phyloP scores from a whole-genome alignment of 1,140 invertebrate species.

The Drosophila ironensis region DNA sequence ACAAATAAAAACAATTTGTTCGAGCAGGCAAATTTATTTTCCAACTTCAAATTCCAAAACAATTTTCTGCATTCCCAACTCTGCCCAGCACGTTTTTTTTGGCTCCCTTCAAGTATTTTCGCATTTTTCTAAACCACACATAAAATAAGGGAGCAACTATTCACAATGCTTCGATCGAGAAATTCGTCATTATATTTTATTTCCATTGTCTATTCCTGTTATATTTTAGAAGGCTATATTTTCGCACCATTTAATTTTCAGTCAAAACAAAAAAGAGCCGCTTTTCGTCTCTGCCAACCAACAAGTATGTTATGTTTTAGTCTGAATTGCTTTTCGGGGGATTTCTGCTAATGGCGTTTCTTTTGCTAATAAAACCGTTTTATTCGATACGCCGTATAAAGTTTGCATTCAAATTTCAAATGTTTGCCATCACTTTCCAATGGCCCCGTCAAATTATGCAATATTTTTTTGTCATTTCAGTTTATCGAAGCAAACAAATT shows the following conservation, averaged over 20 bases:
- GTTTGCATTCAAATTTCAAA: slow-evolving; percentile 21
- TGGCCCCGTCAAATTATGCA: slow-evolving; percentile 15
- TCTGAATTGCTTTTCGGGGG: not conserved
- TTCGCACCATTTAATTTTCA: not conserved
- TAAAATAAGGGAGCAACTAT: too few species aligned
- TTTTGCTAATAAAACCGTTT: slow-evolving; percentile 12
- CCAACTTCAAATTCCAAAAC: slow-evolving; percentile 8
- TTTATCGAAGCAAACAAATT: slow-evolving; percentile 26
- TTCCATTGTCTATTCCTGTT: too few species aligned
- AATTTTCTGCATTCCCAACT: slow-evolving; percentile 26
- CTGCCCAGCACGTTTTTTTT: slow-evolving; percentile 34
- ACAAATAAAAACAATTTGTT: slow-evolving; percentile 44
- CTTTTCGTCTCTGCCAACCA: too few species aligned
- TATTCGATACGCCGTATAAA: slow-evolving; percentile 8
- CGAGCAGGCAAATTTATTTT: slow-evolving; percentile 16
- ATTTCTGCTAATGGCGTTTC: slow-evolving; percentile 1
- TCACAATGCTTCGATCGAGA: too few species aligned
- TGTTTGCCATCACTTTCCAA: slow-evolving; percentile 16
- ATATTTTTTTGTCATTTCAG: slow-evolving; percentile 16
- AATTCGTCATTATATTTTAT: too few species aligned
- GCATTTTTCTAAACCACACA: slow-evolving; percentile 9
- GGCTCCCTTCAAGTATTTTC: not conserved
- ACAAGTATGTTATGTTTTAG: slow-evolving; percentile 1
- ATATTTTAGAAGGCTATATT: not conserved
- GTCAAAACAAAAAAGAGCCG: not conserved